These are phyloP conservation scores for Zaprionus vittiger DNA, from an alignment of 1,140 invertebrate species.

Conservation along the genomic window DNA sequence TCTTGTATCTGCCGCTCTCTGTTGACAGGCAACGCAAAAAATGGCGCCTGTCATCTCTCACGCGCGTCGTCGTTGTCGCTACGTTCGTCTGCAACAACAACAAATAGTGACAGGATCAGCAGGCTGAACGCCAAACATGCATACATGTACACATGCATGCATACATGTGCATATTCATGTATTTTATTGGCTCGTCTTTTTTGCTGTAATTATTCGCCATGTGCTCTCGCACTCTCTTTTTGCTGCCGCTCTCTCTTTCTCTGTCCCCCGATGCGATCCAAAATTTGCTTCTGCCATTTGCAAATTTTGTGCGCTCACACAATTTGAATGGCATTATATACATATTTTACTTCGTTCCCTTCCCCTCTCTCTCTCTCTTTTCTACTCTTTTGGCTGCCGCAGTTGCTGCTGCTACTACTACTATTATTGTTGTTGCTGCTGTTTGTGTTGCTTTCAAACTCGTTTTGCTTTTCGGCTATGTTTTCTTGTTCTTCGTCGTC, in stretches of 20 bases:
- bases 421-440: slow-evolving; percentile 4
- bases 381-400: slow-evolving; percentile 13
- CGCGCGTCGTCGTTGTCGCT: slow-evolving; percentile 35
- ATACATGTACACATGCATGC: neutral
- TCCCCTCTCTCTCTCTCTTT: slow-evolving; percentile 8
- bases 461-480: slow-evolving; percentile 44
- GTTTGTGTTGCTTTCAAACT: slow-evolving; percentile 42
- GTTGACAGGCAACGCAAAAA: slow-evolving; percentile 52
- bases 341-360: slow-evolving; percentile 4
- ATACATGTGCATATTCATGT: neutral
- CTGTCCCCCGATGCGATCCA: neutral
- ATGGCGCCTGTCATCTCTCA: slow-evolving; percentile 67
- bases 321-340: slow-evolving; percentile 40
- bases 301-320: slow-evolving; percentile 26
- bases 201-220: slow-evolving; percentile 31
- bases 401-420: slow-evolving; percentile 22
- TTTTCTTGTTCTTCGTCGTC: neutral
- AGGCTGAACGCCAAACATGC: slow-evolving; percentile 18
- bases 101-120: slow-evolving; percentile 38
- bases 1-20: slow-evolving; percentile 8
- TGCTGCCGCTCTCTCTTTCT: neutral
- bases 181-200: slow-evolving; percentile 2
- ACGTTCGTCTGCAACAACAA: neutral
- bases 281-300: slow-evolving; percentile 16
- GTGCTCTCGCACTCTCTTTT: slow-evolving; percentile 8